Percentiles rank a stretch among this genome's conserved stretches.
Conservation (phyloP, 2,797 vertebrate species). For the Otus scops region DNA sequence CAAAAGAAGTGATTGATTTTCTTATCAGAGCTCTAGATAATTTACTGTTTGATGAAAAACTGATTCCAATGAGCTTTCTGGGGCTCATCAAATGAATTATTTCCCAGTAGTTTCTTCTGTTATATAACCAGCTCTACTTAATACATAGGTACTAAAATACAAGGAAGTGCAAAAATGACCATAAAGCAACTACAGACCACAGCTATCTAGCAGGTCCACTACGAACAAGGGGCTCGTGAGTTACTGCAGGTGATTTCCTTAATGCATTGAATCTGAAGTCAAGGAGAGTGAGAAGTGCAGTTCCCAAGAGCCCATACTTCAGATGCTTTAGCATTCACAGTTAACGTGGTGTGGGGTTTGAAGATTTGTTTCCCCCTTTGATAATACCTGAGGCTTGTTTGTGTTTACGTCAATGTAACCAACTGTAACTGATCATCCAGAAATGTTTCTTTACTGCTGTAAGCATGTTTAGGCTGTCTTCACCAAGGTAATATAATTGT, state of each 20-base stretch:
- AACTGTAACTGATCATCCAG: not conserved
- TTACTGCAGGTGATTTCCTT: not conserved
- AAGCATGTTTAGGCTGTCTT: not conserved
- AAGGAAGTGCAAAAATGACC: constrained; percentile 35
- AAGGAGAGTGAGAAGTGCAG: not conserved
- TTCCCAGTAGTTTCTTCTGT: constrained; percentile 26
- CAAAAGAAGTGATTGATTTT: not conserved
- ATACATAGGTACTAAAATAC: not conserved
- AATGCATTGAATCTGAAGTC: not conserved
- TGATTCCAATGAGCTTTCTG: not conserved
- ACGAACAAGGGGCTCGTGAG: not conserved
- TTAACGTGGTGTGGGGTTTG: not conserved
- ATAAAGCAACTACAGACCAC: not conserved
- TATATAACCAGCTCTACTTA: not conserved
- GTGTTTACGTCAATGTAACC: not conserved
- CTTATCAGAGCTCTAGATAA: not conserved
- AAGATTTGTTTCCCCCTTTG: not conserved
- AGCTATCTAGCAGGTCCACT: not conserved
- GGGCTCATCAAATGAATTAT: not conserved
- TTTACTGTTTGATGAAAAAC: not conserved
- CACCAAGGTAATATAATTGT: not conserved
- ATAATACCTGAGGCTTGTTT: constrained; percentile 55
- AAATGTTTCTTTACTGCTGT: not conserved
- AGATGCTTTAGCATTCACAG: constrained; percentile 30
- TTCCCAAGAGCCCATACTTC: not conserved